Evolutionary conservation across 2,113 vertebrate species (phyloP).

Genomic region (Salvelinus sp.): DNA sequence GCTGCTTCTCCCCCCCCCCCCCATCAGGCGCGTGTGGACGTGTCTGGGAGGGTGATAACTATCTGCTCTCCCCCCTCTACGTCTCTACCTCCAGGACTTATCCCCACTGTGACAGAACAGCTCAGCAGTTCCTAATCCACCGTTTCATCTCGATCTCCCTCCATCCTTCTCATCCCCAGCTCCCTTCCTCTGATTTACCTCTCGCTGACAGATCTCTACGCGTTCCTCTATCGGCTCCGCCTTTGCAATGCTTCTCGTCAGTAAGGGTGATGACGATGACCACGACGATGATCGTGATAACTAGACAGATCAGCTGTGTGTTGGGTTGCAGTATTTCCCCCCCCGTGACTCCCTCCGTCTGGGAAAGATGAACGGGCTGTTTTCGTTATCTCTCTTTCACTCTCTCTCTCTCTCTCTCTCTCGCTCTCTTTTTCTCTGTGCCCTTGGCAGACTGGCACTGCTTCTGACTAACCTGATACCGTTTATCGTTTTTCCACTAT

Average conservation of each 20-base stretch:
- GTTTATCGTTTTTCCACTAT: constrained; percentile 42
- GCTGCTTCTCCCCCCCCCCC: background rate
- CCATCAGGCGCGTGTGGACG: constrained; percentile 36
- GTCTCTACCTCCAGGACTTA: background rate
- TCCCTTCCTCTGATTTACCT: background rate
- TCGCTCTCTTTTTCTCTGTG: background rate
- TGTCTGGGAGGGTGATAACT: constrained; percentile 38
- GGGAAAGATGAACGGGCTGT: background rate
- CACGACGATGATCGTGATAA: too few relatives aligned
- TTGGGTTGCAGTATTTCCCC: background rate
- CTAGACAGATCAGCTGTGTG: too few relatives aligned
- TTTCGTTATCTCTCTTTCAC: too few relatives aligned
- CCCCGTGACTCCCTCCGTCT: too few relatives aligned
- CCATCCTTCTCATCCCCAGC: background rate
- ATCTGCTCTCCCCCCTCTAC: background rate
- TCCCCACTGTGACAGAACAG: too few relatives aligned
- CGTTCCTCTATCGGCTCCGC: too few relatives aligned
- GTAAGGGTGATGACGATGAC: too few relatives aligned
- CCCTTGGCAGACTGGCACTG: background rate
- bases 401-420: too few relatives aligned
- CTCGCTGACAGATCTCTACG: background rate
- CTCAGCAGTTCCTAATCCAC: background rate
- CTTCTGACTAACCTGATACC: constrained; percentile 14
- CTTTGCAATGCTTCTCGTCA: too few relatives aligned
- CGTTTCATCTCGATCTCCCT: background rate